Percentiles rank a stretch among this genome's conserved stretches.
Evolutionary conservation across 2,797 vertebrate genomes (phyloP).

Genomic region (Spinus pinus): DNA sequence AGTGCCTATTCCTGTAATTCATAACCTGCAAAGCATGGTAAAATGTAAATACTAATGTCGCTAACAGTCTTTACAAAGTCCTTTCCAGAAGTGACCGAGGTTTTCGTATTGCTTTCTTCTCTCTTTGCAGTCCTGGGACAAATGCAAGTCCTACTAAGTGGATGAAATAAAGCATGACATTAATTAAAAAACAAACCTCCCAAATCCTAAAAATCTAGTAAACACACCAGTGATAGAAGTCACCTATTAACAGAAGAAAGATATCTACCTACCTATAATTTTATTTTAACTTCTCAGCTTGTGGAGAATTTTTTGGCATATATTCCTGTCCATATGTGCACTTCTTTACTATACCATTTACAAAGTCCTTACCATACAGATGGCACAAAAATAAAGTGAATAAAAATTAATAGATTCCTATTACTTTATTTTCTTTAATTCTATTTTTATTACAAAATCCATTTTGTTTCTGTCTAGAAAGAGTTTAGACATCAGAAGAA

Average conservation of each 20-base stretch:
- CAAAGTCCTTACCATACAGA: neutral
- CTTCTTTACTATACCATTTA: neutral
- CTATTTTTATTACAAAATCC: conserved; percentile 7
- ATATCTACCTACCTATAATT: neutral
- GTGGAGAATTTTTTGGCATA: neutral
- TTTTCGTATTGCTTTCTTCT: neutral
- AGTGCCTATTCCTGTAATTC: neutral
- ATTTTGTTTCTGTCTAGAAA: conserved; percentile 28
- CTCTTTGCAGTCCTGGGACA: neutral
- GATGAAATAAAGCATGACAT: neutral
- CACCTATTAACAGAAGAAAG: neutral
- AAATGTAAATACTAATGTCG: neutral
- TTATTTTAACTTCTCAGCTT: neutral
- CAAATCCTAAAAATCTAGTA: neutral
- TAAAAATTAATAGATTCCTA: neutral
- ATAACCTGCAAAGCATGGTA: neutral
- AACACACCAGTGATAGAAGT: neutral
- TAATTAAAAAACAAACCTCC: neutral
- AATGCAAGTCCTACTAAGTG: neutral
- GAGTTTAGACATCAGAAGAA: conserved; percentile 22
- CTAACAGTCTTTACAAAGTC: neutral
- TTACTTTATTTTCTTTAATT: conserved; percentile 26
- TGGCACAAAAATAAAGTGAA: neutral
- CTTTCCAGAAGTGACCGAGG: neutral
- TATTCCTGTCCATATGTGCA: neutral